Evolutionary conservation across 1,140 invertebrate species (phyloP).

Genomic region (Pseudomyrmex pallidus): DNA sequence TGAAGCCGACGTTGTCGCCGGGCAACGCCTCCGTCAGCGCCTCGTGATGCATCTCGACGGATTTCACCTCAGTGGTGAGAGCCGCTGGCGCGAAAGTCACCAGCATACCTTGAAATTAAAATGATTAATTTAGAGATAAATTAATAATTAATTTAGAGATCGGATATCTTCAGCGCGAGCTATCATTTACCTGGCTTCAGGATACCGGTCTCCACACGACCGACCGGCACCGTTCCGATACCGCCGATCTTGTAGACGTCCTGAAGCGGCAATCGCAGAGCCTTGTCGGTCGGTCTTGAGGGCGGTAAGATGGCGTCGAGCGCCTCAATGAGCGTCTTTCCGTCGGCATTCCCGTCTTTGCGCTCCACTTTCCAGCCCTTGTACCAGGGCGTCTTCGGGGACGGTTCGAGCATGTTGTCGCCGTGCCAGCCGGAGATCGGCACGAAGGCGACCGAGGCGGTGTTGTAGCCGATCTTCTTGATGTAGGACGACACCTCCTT

Average conservation of each 20-base stretch:
- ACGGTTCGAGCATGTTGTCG: constrained; percentile 98
- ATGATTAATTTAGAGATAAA: background rate
- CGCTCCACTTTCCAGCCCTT: constrained; percentile 98
- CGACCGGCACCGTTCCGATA: constrained; percentile 99
- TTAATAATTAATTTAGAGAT: too few species aligned
- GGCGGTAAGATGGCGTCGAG: constrained; percentile 98
- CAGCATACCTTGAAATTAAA: constrained; percentile 94
- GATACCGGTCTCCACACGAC: constrained; percentile 97
- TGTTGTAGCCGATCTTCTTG: constrained; percentile 99
- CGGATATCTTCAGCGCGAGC: too few species aligned
- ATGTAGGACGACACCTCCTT: constrained; percentile 98
- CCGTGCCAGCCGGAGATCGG: constrained; percentile 99
- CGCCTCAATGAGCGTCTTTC: constrained; percentile 96
- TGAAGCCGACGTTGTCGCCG: constrained; percentile 99
- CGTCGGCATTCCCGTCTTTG: constrained; percentile 95
- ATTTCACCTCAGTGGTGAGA: constrained; percentile 99
- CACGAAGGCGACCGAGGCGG: constrained; percentile 97
- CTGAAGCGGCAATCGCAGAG: constrained; percentile 97
- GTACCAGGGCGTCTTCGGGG: constrained; percentile 98
- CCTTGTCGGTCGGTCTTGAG: constrained; percentile 96
- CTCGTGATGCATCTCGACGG: constrained; percentile 99
- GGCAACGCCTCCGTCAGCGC: constrained; percentile 96
- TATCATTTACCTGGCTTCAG: constrained; percentile 92
- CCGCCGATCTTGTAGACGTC: constrained; percentile 99
- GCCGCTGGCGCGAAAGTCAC: constrained; percentile 98